Evolutionary conservation across 2,888 invertebrate genomes (phyloP), one percentile per base, ranked within the genome.

Genomic region (Epinotia ramella): DNA sequence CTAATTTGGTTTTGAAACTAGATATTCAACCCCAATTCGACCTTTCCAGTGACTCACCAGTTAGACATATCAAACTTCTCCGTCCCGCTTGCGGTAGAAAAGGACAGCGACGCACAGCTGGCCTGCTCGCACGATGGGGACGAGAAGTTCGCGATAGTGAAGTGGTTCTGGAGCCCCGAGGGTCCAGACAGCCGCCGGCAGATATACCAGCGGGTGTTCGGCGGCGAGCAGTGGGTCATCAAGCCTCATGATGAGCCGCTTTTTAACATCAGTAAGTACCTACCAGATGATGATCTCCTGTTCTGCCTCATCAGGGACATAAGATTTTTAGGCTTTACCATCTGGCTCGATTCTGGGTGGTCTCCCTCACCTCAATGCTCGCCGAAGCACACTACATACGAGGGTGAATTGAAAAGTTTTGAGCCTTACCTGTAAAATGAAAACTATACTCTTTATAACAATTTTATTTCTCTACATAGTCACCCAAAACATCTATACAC

Each of bases 61-160:
- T 77, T 92, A 66, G 86, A 86, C 2, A 90, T 93, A 83, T 86
- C 86, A 53, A 87, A 91, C 76, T 89, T 94, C 78, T 81, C 79
- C 33, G 93, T 93, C 44, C 93, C 93, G 3, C 78, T 80, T 16
- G 80, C 84, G 1, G 83, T 89, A 56, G 83, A 86, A 76, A 79
- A 80, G 0, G 93, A 91, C 0, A 81, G 84, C 13, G 81, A 87
- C 73, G 89, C 84, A 0, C 62, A 60, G 72, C 56, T 76, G 67
- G 0, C 13, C 12, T 76, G 76, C 72, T 62, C 72, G 57, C 71
- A 76, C 46, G 67, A 76, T 9, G 67, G 24, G 44, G 1, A 11
- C 3, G 28, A 4, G 4, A 16, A 20, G 1, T 7, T 11, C 7
- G 9, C 44, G 12, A 33, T 63, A 3, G 60, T 60, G 18, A 71